These are phyloP conservation scores for Siniperca chuatsi DNA, from an alignment of 2,113 vertebrate genomes.

Conservation along the genomic window DNA sequence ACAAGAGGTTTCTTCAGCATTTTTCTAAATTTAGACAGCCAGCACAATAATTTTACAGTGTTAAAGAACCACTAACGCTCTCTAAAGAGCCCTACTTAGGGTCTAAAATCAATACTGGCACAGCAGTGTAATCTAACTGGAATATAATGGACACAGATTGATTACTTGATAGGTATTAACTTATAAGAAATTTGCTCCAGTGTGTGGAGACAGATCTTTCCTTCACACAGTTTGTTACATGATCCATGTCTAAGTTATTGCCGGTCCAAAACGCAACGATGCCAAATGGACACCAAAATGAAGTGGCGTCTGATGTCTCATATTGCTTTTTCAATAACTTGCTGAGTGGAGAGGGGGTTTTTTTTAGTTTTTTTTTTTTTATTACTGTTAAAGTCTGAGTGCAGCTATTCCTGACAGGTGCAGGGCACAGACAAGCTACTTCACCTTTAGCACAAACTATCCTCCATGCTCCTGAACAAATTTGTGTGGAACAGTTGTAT, in stretches of 20 bases:
- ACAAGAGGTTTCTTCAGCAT: constrained; percentile 14
- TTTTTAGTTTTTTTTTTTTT: constrained; percentile 12
- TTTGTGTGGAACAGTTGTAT: neutral
- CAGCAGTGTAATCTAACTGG: constrained; percentile 27
- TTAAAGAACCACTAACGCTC: constrained; percentile 56
- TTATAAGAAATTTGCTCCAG: constrained; percentile 6
- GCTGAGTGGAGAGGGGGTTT: neutral
- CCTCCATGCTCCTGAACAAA: neutral
- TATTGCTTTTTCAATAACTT: neutral
- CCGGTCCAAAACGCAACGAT: neutral
- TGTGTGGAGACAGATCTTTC: neutral
- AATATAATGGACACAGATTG: constrained; percentile 15
- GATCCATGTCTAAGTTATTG: neutral
- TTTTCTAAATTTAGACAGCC: constrained; percentile 46
- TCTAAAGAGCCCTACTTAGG: constrained; percentile 45
- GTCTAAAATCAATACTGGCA: constrained; percentile 66
- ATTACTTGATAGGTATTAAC: constrained; percentile 39
- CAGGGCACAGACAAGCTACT: neutral
- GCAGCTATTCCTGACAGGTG: neutral
- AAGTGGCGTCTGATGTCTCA: constrained; percentile 5
- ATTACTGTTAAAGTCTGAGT: constrained; percentile 3
- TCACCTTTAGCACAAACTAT: constrained; percentile 9
- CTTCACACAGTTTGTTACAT: constrained; percentile 1
- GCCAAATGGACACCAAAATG: neutral
- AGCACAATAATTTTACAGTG: constrained; percentile 39